phyloP scores from a whole-genome alignment of 2,888 invertebrate genomes.

The Strigamia crassipes region DNA sequence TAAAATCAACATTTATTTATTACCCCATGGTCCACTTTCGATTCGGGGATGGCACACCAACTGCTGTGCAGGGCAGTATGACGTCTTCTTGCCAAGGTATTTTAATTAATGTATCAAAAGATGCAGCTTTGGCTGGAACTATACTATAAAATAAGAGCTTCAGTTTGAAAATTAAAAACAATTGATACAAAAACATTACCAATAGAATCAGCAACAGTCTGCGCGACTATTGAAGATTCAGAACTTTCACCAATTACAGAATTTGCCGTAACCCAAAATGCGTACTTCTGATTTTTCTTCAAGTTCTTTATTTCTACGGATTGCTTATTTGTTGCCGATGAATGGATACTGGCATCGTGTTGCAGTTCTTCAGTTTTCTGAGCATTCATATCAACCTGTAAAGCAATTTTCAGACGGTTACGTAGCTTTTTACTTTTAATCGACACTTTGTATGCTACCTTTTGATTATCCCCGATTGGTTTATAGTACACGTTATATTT shows the following conservation, averaged over 20 bases:
- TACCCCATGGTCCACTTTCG: conserved; percentile 39
- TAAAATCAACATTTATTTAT: background rate
- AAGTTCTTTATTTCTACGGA: background rate
- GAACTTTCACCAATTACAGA: conserved; percentile 21
- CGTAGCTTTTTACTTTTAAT: background rate
- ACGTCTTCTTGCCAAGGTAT: conserved; percentile 43
- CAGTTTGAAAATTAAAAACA: background rate
- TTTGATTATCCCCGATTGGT: conserved; percentile 1
- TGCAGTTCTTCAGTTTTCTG: conserved; percentile 11
- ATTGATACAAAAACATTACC: background rate
- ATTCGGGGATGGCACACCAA: conserved; percentile 13
- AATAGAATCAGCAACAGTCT: conserved; percentile 19
- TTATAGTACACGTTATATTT: conserved; percentile 75
- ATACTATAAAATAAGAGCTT: conserved; percentile 1
- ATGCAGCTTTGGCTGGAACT: conserved; percentile 45
- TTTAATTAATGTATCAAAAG: conserved; percentile 27
- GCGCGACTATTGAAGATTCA: conserved; percentile 2
- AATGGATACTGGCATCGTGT: background rate
- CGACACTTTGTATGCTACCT: background rate
- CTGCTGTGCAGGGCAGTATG: conserved; percentile 32
- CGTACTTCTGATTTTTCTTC: conserved; percentile 42
- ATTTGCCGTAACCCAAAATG: conserved; percentile 39
- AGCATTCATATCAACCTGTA: background rate
- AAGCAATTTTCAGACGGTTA: background rate
- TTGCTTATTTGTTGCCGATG: background rate